These are phyloP conservation scores for Amblyteles armatorius DNA, from an alignment of 2,888 invertebrate genomes.

Conservation along the genomic window DNA sequence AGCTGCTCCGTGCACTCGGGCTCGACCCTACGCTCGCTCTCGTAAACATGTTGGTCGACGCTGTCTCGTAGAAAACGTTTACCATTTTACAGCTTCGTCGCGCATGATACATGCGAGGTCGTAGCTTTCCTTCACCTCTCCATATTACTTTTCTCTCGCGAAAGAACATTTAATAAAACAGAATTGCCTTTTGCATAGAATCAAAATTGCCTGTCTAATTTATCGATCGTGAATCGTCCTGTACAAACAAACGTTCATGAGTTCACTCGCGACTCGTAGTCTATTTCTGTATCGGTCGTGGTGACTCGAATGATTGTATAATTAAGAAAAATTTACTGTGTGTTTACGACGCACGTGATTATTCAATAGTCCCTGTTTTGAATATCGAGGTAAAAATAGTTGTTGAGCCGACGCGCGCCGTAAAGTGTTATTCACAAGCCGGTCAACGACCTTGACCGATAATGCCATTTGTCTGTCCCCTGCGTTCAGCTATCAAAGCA, in stretches of 20 bases:
- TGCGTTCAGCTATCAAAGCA: neutral
- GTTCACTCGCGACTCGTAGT: neutral
- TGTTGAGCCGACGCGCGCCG: neutral
- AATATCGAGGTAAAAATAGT: neutral
- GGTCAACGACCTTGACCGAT: neutral
- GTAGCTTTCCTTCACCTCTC: conserved; percentile 6
- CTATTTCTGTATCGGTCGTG: conserved; percentile 6
- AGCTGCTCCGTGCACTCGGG: conserved; percentile 45
- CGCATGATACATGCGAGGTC: neutral
- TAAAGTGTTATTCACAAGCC: neutral
- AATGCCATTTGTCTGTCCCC: neutral
- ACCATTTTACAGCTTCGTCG: neutral
- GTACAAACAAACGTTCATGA: conserved; percentile 11
- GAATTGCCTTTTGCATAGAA: neutral
- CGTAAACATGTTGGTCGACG: neutral
- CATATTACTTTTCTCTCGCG: neutral
- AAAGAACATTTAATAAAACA: neutral
- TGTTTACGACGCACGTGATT: neutral
- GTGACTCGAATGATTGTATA: conserved; percentile 7
- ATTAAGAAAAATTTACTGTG: neutral
- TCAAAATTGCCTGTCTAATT: neutral
- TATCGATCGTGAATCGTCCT: neutral
- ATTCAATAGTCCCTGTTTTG: neutral
- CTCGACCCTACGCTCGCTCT: neutral
- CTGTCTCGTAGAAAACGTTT: neutral